Base-by-base conservation (phyloP, 2,113 vertebrate species). In the Eleginops maclovinus region DNA sequence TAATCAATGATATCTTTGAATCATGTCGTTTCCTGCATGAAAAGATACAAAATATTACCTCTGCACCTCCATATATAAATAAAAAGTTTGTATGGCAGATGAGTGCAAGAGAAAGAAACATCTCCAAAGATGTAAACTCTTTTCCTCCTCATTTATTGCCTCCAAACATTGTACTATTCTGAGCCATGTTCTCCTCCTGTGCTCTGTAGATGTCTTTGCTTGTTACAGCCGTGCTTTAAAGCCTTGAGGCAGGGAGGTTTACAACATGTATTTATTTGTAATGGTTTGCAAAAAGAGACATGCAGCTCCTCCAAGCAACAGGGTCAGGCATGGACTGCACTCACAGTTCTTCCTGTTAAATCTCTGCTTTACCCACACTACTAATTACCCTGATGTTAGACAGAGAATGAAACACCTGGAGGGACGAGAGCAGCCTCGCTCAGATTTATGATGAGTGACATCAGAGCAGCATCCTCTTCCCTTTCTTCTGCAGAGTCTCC, bases 371-470 rank as follows among this genome's bases (percentile, higher is more conserved):
- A 46, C 40, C 60, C 19, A n/a, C 7, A 16, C 17, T 3, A 4
- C 65, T 44, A 16, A 43, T 61, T 51, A 58, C 17, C 3, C 13
- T n/a, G 66, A 22, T 66, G 61, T 65, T 36, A 72, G 73, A 40
- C 60, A 72, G 21, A 64, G 26, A 62, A 55, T 54, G 9, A 54
- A 60, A n/a, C 22, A 58, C 44, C 56, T 64, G 75, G 49, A 60
- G 70, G n/a, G 28, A 56, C 50, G 49, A 31, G 22, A 72, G 36
- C 36, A 59, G 36, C 26, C 28, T 61, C 46, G 54, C 54, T 9
- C 31, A 36, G 56, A 22, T 68, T 50, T 62, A 24, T 19, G 24
- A 36, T 31, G 22, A 44, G 49, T 4, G 1, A 8, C 65, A 16
- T 31, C 6, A 2, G 12, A 58, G 28, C 19, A 46, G 53, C 63